These are phyloP conservation scores for Montipora cactus DNA, from an alignment of 64 coral and sea anemone genomes.

Conservation along the genomic window DNA sequence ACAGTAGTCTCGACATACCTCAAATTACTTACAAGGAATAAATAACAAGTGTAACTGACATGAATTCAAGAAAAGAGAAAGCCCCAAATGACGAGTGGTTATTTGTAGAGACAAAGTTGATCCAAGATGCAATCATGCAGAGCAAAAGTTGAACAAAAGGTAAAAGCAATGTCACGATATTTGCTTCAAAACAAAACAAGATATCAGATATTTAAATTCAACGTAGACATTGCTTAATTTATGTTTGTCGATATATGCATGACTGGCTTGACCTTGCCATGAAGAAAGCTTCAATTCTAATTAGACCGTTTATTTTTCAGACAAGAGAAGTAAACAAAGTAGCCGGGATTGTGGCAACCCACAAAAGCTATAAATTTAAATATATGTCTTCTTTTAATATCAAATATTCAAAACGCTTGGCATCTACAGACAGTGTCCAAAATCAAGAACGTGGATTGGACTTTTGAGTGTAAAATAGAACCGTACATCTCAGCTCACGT, in stretches of 20 bases:
- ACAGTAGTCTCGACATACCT: no score
- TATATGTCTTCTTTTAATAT: not conserved
- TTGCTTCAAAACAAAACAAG: not conserved
- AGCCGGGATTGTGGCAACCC: no score
- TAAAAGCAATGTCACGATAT: not conserved
- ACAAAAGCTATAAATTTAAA: not conserved
- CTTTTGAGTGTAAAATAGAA: not conserved
- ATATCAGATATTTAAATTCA: not conserved
- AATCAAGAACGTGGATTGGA: not conserved
- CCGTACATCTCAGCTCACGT: no score
- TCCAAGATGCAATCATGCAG: not conserved
- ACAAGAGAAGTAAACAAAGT: not conserved
- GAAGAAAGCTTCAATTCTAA: not conserved
- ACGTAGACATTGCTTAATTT: not conserved
- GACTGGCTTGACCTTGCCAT: not conserved
- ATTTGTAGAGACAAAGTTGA: no score
- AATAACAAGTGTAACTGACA: not conserved
- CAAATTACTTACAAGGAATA: no score
- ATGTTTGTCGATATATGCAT: not conserved
- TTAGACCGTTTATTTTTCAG: not conserved
- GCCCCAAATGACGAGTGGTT: not conserved
- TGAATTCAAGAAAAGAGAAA: not conserved
- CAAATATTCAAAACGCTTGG: not conserved
- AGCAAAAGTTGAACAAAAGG: not conserved
- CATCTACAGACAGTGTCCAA: no score